phyloP scores from a whole-genome alignment of 2,113 vertebrate genomes.

The Rhea pennata region DNA sequence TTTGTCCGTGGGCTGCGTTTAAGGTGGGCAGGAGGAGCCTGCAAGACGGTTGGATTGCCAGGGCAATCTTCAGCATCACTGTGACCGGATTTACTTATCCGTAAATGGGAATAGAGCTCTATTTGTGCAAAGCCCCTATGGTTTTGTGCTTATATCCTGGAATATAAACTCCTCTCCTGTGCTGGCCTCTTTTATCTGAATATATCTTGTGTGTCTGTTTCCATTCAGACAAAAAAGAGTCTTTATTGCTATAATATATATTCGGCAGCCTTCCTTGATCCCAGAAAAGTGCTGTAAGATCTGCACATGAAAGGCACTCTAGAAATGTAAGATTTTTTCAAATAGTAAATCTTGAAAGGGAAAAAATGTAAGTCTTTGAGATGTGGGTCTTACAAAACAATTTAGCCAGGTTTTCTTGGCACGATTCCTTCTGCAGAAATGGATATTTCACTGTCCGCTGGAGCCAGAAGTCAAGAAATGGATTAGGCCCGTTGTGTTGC shows the following conservation, averaged over 20 bases:
- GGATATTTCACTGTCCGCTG: neutral
- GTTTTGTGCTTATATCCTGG: neutral
- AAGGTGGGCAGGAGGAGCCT: no score
- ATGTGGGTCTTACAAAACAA: neutral
- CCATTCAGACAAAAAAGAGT: neutral
- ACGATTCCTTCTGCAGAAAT: neutral
- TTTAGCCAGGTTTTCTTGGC: neutral
- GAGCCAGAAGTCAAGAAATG: neutral
- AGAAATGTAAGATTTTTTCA: neutral
- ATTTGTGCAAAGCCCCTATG: neutral
- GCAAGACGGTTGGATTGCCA: neutral
- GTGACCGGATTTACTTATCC: no score
- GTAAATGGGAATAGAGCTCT: neutral
- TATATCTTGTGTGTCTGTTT: neutral
- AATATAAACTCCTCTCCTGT: neutral
- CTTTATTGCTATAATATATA: neutral
- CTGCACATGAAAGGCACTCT: neutral
- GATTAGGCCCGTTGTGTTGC: neutral
- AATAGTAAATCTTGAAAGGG: neutral
- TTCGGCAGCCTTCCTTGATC: conserved; percentile 19
- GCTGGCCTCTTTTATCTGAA: neutral
- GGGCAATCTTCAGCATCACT: neutral
- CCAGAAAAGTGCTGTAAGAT: neutral
- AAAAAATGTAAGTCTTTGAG: neutral
- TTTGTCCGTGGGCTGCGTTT: no score